Conservation (phyloP, 2,888 invertebrate genomes). For the Cyrtodaria siliqua region DNA sequence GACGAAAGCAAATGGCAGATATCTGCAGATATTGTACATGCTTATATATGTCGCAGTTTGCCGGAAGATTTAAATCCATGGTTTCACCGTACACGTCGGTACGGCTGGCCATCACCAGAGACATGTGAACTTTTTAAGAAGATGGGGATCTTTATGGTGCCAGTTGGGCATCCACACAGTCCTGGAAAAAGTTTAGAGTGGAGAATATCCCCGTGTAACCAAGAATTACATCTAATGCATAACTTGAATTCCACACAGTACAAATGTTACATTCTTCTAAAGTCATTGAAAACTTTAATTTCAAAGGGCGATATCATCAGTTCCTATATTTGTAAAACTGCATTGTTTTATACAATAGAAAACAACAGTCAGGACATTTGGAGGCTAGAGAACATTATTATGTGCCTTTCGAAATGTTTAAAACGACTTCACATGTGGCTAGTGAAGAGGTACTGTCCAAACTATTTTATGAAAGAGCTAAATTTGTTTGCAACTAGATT, state of each 20-base stretch:
- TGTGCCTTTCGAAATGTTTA: background rate
- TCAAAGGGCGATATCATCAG: conserved; percentile 4
- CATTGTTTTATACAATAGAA: conserved; percentile 9
- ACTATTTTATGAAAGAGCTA: conserved; percentile 14
- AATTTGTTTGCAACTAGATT: conserved; percentile 13
- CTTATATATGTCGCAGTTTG: background rate
- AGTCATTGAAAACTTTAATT: conserved; percentile 25
- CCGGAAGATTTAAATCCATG: background rate
- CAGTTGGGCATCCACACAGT: conserved; percentile 17
- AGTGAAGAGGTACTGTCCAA: conserved; percentile 14
- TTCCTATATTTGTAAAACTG: conserved; percentile 23
- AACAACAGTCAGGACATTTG: too few relatives aligned
- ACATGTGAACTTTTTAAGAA: background rate
- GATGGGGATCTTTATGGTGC: conserved; percentile 10
- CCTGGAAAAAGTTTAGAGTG: conserved; percentile 13
- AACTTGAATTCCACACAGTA: conserved; percentile 19
- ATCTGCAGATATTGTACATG: background rate
- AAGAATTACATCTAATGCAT: conserved; percentile 28
- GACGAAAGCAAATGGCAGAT: too few relatives aligned
- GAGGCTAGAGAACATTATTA: background rate
- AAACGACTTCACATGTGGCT: background rate
- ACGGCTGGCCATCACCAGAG: conserved; percentile 8
- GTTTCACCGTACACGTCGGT: background rate
- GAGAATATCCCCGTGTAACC: conserved; percentile 26
- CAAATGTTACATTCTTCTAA: conserved; percentile 36